Conservation (phyloP, 2,113 vertebrate species). For the Actenoides hombroni region DNA sequence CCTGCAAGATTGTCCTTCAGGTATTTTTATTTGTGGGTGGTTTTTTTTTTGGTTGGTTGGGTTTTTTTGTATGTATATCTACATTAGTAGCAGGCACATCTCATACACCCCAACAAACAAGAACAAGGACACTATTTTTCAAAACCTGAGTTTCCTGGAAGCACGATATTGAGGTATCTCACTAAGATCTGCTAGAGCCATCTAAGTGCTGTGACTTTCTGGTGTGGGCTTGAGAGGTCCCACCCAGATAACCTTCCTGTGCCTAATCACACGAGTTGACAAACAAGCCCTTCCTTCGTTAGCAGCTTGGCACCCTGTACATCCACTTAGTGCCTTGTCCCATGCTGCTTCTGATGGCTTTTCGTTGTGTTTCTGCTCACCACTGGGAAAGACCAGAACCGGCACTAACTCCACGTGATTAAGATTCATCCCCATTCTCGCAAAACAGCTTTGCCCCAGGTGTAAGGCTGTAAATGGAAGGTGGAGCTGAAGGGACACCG, state of each 20-base stretch:
- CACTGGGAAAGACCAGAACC: background rate
- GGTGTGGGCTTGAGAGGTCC: background rate
- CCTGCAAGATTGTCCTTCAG: background rate
- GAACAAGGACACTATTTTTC: background rate
- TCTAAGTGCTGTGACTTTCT: background rate
- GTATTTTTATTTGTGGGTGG: too few relatives aligned
- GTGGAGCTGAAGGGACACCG: background rate
- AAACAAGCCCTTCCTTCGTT: background rate
- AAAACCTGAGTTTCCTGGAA: background rate
- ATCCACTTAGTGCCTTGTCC: fast-evolving
- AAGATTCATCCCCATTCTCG: background rate
- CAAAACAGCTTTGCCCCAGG: background rate
- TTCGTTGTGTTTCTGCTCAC: background rate
- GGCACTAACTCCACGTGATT: background rate
- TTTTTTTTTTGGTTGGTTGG: background rate
- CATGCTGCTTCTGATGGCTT: fast-evolving
- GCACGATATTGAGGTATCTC: background rate
- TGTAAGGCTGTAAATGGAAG: background rate
- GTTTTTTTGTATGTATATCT: background rate
- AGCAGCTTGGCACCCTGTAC: background rate
- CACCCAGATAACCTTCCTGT: background rate
- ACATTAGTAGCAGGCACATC: background rate
- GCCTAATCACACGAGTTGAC: background rate
- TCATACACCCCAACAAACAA: background rate
- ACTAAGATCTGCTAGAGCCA: background rate